Evolutionary conservation across 1,140 invertebrate species (phyloP).

Genomic region (Anoplophora glabripennis): DNA sequence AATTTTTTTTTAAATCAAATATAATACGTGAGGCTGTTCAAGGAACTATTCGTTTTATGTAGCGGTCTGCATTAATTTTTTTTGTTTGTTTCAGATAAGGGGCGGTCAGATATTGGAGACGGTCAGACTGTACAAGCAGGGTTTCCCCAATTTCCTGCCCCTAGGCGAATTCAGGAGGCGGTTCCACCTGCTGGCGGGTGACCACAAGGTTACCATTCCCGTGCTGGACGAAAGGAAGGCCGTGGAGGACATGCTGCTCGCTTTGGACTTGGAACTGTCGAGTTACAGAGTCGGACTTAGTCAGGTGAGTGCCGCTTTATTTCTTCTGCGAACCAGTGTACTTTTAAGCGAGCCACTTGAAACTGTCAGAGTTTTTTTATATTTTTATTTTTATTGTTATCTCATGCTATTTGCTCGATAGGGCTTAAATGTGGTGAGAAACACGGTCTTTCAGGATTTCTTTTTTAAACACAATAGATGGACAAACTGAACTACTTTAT

Average conservation of each 20-base stretch:
- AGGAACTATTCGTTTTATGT: too few relatives aligned
- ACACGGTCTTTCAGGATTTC: too few relatives aligned
- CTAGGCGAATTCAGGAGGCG: slow-evolving; percentile 84
- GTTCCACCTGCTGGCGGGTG: slow-evolving; percentile 68
- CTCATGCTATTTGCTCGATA: not conserved
- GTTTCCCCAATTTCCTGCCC: slow-evolving; percentile 87
- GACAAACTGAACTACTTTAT: too few relatives aligned
- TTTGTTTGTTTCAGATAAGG: slow-evolving; percentile 72
- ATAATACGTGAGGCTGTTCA: too few relatives aligned
- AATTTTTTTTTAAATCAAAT: too few relatives aligned
- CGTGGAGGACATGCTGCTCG: slow-evolving; percentile 77
- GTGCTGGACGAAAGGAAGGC: slow-evolving; percentile 62
- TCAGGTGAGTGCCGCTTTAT: slow-evolving; percentile 68
- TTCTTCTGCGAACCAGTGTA: not conserved
- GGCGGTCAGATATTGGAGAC: slow-evolving; percentile 88
- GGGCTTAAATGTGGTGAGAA: too few relatives aligned
- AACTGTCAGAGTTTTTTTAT: too few relatives aligned
- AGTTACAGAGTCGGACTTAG: slow-evolving; percentile 87
- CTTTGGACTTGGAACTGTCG: slow-evolving; percentile 82
- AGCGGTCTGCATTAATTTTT: too few relatives aligned
- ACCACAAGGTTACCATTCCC: slow-evolving; percentile 51
- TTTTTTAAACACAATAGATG: too few relatives aligned
- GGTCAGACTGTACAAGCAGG: slow-evolving; percentile 86
- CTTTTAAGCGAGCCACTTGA: not conserved
- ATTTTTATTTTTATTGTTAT: too few relatives aligned